Evolutionary conservation across 2,888 invertebrate species (phyloP), one percentile per base, ranked within the genome.

Genomic region (Mythimna lalbum): DNA sequence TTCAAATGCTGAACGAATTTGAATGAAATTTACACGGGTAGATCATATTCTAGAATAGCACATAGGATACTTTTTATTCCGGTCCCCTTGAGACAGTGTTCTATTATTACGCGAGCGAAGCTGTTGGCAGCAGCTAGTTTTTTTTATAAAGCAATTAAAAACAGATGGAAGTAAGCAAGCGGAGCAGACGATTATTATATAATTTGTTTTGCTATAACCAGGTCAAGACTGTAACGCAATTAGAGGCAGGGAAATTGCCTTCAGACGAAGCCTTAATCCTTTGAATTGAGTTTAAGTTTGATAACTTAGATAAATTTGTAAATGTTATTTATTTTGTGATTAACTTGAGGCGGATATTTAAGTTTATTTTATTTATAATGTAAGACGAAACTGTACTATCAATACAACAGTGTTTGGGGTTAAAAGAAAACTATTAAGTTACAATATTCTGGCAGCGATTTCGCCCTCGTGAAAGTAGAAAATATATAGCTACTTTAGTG

Each of bases 211-310:
- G 36, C 73, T 31, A 47, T 72, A 82, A 81, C 79, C 79, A 56
- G 82, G 82, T 79, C 81, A 82, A 73, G 77, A 69, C 64, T 73
- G 71, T 76, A 79, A 81, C 68, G 73, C 76, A 76, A 81, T 81
- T 82, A 81, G 69, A 69, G 50, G 67, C 71, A 63, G 63, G 73
- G 70, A 82, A 81, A 81, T 81, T 82, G 79, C 75, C 75, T 75
- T 74, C 53, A 71, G 73, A 75, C 56, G 57, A 10, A 53, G 71
- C 23, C 61, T 81, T 71, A 72, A 71, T 78, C 73, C 81, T 81
- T 82, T 79, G 65, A 72, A 71, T 75, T 62, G 56, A 71, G 55
- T 73, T 61, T 12, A 74, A 76, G 70, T 78, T 81, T 78, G 74
- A 76, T 74, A 67, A 75, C 63, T 43, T 60, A 61, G 59, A 74